Evolutionary conservation across 2,888 invertebrate species (phyloP).

Genomic region (Habrosyne pyritoides): DNA sequence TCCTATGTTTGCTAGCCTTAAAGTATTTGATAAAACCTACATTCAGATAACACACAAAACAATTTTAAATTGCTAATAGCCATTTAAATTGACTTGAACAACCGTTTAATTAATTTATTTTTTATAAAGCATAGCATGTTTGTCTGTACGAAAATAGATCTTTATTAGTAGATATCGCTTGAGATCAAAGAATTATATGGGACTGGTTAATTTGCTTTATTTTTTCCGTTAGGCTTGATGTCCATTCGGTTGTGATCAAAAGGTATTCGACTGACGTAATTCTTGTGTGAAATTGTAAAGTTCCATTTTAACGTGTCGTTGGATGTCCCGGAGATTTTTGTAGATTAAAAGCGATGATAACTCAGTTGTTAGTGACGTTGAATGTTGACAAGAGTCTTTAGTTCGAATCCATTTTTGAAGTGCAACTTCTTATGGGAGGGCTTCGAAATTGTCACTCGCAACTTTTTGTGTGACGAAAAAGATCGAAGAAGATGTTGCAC

Average conservation of each 20-base stretch:
- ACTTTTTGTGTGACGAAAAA: no score
- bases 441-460: no score
- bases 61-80: background rate
- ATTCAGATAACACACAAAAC: background rate
- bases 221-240: background rate
- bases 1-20: no score
- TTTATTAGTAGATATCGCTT: slow-evolving; percentile 2
- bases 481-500: no score
- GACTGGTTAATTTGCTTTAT: background rate
- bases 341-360: no score
- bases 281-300: background rate
- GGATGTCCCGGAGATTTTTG: background rate
- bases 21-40: background rate
- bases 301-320: no score
- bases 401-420: background rate
- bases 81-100: background rate
- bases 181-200: background rate
- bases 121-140: background rate
- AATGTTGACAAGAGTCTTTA: no score
- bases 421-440: no score
- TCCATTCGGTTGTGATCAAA: background rate
- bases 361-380: no score
- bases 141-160: background rate
- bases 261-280: background rate
- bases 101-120: slow-evolving; percentile 1